These are phyloP conservation scores for Rhamnusium bicolor DNA, from an alignment of 2,888 invertebrate species.

Conservation along the genomic window DNA sequence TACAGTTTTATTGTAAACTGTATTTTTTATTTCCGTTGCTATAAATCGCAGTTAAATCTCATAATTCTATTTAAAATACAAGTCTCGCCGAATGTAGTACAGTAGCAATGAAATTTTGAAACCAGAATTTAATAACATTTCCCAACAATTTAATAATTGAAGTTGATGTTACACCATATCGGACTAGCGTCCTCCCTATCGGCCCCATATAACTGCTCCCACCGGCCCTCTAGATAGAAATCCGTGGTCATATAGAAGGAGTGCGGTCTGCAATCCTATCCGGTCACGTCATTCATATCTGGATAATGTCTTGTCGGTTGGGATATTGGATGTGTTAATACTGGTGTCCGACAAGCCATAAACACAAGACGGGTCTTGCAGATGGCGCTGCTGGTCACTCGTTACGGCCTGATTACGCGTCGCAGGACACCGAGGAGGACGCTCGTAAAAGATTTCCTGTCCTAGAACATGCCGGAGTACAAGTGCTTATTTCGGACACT, in stretches of 20 bases:
- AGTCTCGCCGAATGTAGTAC: background rate
- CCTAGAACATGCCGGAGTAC: conserved; percentile 21
- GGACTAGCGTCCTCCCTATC: background rate
- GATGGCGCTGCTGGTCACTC: conserved; percentile 68
- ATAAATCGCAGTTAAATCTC: background rate
- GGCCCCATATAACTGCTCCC: conserved; percentile 38
- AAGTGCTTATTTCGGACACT: conserved; percentile 34
- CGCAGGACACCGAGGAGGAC: conserved; percentile 46
- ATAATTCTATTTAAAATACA: background rate
- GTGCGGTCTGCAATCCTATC: conserved; percentile 47
- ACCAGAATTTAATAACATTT: conserved; percentile 12
- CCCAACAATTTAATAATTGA: conserved; percentile 42
- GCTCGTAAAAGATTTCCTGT: conserved; percentile 45
- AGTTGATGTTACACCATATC: conserved; percentile 11
- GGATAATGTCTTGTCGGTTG: conserved; percentile 69
- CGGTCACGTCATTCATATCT: conserved; percentile 72
- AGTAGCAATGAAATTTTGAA: background rate
- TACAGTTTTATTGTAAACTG: too few species aligned
- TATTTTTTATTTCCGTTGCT: too few species aligned
- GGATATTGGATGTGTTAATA: conserved; percentile 72
- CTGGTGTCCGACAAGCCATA: conserved; percentile 70
- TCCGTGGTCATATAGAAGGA: conserved; percentile 51
- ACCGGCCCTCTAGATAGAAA: conserved; percentile 43
- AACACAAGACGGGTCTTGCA: conserved; percentile 70
- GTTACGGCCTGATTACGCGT: conserved; percentile 69